A percentile compares a stretch with the other conserved stretches of the same genome.
phyloP scores from a whole-genome alignment of 2,113 vertebrate species.

The Muntiacus muntjak region DNA sequence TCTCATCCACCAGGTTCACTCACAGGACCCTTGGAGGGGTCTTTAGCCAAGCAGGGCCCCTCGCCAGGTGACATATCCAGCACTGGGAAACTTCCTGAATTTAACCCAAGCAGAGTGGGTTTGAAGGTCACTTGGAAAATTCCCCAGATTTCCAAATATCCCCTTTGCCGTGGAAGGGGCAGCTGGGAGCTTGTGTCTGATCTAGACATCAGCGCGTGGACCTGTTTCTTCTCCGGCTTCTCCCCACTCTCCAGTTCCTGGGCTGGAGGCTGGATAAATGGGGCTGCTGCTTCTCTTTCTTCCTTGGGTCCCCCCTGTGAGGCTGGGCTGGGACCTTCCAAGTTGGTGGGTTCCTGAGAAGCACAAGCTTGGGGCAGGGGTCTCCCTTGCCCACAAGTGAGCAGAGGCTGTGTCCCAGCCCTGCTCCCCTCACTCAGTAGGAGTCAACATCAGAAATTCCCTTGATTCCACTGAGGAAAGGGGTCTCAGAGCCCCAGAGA shows the following conservation, averaged over 20 bases:
- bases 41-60: background rate
- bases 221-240: fast-evolving
- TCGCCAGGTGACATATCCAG: background rate
- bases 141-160: background rate
- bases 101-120: background rate
- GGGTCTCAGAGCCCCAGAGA: background rate
- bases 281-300: background rate
- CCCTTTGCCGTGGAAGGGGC: background rate
- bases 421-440: background rate
- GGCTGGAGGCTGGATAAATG: background rate
- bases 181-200: background rate
- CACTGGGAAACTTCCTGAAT: background rate
- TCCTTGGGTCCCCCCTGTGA: background rate
- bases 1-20: too few species aligned
- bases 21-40: fast-evolving
- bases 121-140: background rate
- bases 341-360: background rate
- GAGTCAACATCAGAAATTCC: background rate
- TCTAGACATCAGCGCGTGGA: fast-evolving
- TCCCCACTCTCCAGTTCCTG: background rate
- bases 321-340: background rate
- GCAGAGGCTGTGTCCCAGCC: background rate
- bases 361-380: background rate
- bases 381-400: background rate
- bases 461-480: background rate